phyloP scores from a whole-genome alignment of 92 coral and sea anemone genomes.

The Micromussa lordhowensis region DNA sequence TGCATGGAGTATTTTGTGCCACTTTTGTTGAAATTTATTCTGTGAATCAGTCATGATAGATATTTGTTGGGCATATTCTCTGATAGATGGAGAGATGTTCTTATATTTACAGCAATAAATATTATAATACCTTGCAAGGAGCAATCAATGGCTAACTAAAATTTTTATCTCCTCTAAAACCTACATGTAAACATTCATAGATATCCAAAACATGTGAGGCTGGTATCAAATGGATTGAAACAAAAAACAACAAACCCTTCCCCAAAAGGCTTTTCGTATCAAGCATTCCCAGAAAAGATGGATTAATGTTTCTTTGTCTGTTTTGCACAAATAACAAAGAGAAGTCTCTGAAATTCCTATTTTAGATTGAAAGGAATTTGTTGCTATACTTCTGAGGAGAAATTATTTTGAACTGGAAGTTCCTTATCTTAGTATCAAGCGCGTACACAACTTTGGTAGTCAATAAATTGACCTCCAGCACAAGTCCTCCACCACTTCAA shows the following conservation, averaged over 20 bases:
- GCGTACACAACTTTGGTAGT: not conserved
- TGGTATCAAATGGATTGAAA: not conserved
- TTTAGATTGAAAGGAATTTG: no score
- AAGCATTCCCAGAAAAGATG: no score
- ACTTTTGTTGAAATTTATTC: not conserved
- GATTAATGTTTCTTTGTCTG: no score
- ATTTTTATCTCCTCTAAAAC: not conserved
- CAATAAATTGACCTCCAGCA: not conserved
- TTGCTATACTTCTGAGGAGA: no score
- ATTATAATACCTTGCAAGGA: not conserved
- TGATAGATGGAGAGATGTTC: not conserved
- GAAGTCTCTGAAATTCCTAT: no score
- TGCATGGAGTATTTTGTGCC: not conserved
- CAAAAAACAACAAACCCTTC: not conserved
- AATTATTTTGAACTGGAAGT: not conserved
- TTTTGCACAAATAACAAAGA: no score
- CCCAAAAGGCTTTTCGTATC: not conserved
- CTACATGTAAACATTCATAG: not conserved
- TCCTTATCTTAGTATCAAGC: not conserved
- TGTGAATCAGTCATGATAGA: not conserved
- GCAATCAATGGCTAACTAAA: not conserved
- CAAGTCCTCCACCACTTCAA: not conserved
- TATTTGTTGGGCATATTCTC: not conserved
- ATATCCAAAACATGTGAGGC: not conserved
- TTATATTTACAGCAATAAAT: not conserved